Base-by-base conservation (phyloP, 2,888 invertebrate genomes). In the Brachypalpus laphriformis region DNA sequence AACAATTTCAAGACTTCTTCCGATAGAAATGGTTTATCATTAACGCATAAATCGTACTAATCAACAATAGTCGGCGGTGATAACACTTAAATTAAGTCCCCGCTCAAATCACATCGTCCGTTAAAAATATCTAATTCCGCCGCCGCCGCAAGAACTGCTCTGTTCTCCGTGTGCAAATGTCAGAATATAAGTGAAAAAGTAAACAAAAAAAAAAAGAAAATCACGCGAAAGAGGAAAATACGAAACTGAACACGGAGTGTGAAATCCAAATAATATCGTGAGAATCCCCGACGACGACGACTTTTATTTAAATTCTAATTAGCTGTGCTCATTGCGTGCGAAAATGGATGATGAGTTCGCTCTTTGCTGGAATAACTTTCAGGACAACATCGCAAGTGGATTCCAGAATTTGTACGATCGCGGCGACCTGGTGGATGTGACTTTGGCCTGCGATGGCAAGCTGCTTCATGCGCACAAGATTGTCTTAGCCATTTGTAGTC, bases 401-500 rank as follows among this genome's bases (percentile, higher is more conserved):
- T 92, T 92, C 85, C 92, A 92, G 86, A 92, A 91, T 87, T 87
- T 92, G 9, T 92, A 91, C 78, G 92, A 92, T 87, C 91, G 92
- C 14, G 93, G 93, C 37, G 92, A 92, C 87, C 89, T 93, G 78
- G 93, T 93, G 9, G 93, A 93, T 88, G 93, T 93, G 14, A 93
- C 93, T 25, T 88, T 93, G 49, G 93, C 93, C 40, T 93, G 93
- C 86, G 93, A 93, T 88, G 93, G 93, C 22, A 91, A 92, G 87
- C 88, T 92, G 47, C 89, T 93, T 68, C 93, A 93, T 87, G 93
- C 93, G 9, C 93, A 93, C 88, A 93, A 93, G 89, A 92, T 93
- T 61, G 93, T 93, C 16, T 89, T 93, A 86, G 93, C 93, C 14
- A 93, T 93, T 63, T 93, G 93, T 87, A 93, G 93, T 87, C 92